Percentiles rank a stretch among this genome's conserved stretches.
Evolutionary conservation across 2,113 vertebrate genomes (phyloP).

Genomic region (Peromyscus polionotus): DNA sequence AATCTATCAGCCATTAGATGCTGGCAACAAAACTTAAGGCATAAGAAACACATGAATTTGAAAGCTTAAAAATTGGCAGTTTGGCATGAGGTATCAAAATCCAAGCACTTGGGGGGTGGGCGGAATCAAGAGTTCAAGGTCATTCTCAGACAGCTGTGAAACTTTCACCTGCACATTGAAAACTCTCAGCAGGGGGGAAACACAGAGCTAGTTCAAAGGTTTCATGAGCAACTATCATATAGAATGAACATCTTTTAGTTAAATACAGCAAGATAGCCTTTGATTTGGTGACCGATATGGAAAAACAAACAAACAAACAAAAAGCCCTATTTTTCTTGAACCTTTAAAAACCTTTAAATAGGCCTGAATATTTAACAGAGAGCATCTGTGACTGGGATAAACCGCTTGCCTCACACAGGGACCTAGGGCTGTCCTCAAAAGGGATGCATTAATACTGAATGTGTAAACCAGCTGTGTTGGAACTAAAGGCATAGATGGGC

Average conservation of each 20-base stretch:
- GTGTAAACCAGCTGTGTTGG: neutral
- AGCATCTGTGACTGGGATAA: neutral
- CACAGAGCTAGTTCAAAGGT: slow-evolving; percentile 61
- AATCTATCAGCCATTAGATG: neutral
- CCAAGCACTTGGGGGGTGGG: neutral
- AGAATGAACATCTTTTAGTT: slow-evolving; percentile 66
- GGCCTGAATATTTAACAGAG: slow-evolving; percentile 21
- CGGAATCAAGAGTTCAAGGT: neutral
- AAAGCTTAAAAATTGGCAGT: neutral
- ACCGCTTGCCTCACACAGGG: neutral
- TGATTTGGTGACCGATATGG: slow-evolving; percentile 55
- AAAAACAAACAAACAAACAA: slow-evolving; percentile 31
- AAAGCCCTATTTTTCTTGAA: neutral
- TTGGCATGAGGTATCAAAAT: neutral
- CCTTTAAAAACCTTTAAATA: slow-evolving; percentile 66
- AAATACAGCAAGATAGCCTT: slow-evolving; percentile 60
- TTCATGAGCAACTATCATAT: slow-evolving; percentile 65
- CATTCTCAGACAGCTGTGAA: slow-evolving; percentile 52
- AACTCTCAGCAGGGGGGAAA: slow-evolving; percentile 47
- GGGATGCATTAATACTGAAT: neutral
- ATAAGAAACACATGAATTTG: neutral
- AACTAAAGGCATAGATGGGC: neutral
- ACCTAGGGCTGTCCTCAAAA: neutral
- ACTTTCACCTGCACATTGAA: slow-evolving; percentile 71
- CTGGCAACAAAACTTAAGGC: slow-evolving; percentile 27